Evolutionary conservation across 2,797 vertebrate genomes (phyloP).

Genomic region (Danio tinwini): DNA sequence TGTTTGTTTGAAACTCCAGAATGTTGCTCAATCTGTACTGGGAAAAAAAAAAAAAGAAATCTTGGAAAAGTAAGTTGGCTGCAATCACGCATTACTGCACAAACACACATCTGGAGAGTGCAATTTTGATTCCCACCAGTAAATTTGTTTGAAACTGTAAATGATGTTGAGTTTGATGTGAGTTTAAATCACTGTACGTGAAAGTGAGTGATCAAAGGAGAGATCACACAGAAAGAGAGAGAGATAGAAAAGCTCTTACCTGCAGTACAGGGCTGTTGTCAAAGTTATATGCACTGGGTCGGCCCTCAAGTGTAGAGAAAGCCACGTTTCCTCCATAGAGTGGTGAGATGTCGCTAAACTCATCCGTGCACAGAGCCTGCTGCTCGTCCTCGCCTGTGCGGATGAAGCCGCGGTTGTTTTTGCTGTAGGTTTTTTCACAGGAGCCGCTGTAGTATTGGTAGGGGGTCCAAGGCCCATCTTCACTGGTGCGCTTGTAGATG

Average conservation of each 20-base stretch:
- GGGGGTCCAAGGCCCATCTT: slow-evolving; percentile 87
- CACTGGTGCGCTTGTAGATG: slow-evolving; percentile 90
- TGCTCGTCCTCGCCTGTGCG: slow-evolving; percentile 92
- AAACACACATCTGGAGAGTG: slow-evolving; percentile 17
- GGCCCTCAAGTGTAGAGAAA: slow-evolving; percentile 94
- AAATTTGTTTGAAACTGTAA: slow-evolving; percentile 7
- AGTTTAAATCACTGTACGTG: background rate
- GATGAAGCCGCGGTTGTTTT: slow-evolving; percentile 86
- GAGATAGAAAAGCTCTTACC: slow-evolving; percentile 71
- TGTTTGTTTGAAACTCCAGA: slow-evolving; percentile 13
- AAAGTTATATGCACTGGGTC: slow-evolving; percentile 96
- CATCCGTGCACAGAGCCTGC: slow-evolving; percentile 93
- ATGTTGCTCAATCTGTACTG: slow-evolving; percentile 11
- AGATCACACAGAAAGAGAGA: background rate
- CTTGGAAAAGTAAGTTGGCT: slow-evolving; percentile 18
- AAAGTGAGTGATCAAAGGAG: background rate
- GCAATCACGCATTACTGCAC: background rate
- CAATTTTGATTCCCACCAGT: background rate
- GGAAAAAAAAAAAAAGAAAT: background rate
- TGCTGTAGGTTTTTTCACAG: slow-evolving; percentile 92
- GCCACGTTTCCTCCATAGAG: slow-evolving; percentile 96
- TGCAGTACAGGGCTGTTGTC: slow-evolving; percentile 94
- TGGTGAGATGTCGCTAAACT: slow-evolving; percentile 98
- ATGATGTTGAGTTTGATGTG: background rate
- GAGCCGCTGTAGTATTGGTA: slow-evolving; percentile 99